Evolutionary conservation across 2,888 invertebrate species (phyloP), one percentile per base, ranked within the genome.

Genomic region (Gymnosoma rotundatum): DNA sequence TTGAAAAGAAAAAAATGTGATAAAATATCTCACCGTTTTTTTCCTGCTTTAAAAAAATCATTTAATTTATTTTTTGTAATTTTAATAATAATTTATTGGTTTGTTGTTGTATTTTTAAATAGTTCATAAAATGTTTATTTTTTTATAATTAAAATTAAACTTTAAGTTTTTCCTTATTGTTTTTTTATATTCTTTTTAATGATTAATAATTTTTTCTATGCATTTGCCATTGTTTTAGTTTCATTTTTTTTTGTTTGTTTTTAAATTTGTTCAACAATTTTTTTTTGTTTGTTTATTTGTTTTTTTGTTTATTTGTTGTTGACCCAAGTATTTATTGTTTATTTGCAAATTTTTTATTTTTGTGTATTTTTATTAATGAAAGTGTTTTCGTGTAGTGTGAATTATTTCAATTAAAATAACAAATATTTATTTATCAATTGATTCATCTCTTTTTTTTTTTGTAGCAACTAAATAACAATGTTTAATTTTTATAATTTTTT

Each of bases 401-500:
- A 54, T 36, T 45, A 42, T 50, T 64, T 75, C 20, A 75, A 70
- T 74, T 75, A 70, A 81, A 75, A 81, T 81, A 81, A 81, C 81
- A 81, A 75, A 73, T 78, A 36, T 78, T 88, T 76, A 0, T 32
- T 32, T 32, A 32, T 32, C 6, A 32, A 32, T 8, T 32, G 70
- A 52, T 14, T 20, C 14, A 52, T 32, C 45, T 70, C 10, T 38
- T 86, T 85, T 32, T 86, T 88, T 89, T 32, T 86, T 88, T 89
- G 87, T 86, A 80, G 78, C 76, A 84, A 86, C 82, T 85, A 90
- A 89, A 90, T 90, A 89, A 89, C 90, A 89, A 89, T 60, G 36
- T 75, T 86, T 81, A 88, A 87, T 83, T 48, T 82, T 12, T 64
- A 38, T 21, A 21, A 10, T 54, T 76, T 54, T 61, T 4, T 36